Conservation (phyloP, 2,888 invertebrate genomes). For the Serrognathus titanus region DNA sequence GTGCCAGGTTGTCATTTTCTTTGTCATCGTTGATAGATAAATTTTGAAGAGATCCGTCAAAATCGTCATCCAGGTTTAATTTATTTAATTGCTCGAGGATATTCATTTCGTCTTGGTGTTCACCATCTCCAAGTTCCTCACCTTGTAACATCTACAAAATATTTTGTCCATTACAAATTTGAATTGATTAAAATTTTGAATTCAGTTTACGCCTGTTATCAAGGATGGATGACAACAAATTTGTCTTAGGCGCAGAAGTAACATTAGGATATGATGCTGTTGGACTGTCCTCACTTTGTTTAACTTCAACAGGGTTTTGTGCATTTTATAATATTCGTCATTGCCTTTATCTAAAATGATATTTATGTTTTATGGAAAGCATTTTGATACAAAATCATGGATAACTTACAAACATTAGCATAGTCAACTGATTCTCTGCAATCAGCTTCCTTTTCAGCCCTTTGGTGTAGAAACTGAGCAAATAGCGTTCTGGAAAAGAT, state of each 20-base stretch:
- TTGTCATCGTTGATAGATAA: not conserved
- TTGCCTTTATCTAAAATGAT: constrained; percentile 32
- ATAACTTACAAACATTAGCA: constrained; percentile 4
- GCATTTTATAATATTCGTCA: constrained; percentile 60
- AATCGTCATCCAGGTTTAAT: constrained; percentile 52
- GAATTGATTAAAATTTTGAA: not conserved
- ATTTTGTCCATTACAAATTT: not conserved
- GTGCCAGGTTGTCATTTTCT: constrained; percentile 35
- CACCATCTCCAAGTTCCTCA: constrained; percentile 40
- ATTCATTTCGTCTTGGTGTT: constrained; percentile 53
- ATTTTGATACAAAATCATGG: not conserved
- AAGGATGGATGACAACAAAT: constrained; percentile 87
- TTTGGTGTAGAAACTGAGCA: constrained; percentile 72
- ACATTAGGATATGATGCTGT: constrained; percentile 67
- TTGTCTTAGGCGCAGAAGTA: constrained; percentile 81
- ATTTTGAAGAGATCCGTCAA: constrained; percentile 15
- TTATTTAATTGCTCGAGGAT: constrained; percentile 63
- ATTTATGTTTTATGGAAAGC: too few species aligned
- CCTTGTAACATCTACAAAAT: constrained; percentile 51
- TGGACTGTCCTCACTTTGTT: constrained; percentile 54
- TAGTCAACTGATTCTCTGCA: not conserved
- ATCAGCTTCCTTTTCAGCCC: constrained; percentile 58
- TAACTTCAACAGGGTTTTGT: constrained; percentile 59
- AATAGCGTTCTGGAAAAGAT: constrained; percentile 72
- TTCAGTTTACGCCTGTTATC: constrained; percentile 59